Conservation (phyloP, 2,797 vertebrate genomes). For the Silurus lanzhouensis region DNA sequence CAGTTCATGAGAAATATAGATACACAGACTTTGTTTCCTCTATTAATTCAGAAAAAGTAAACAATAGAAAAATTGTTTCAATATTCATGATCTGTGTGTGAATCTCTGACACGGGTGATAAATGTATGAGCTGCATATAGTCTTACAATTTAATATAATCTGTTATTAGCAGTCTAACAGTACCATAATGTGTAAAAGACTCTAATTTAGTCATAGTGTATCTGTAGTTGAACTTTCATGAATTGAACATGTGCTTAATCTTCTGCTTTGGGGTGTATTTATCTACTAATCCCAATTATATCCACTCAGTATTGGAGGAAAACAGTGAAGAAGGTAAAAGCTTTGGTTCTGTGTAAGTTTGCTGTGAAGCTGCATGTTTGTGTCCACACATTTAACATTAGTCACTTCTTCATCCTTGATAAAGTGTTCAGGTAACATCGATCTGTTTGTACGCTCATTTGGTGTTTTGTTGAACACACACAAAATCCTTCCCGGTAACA, state of each 20-base stretch:
- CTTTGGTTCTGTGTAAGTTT: slow-evolving; percentile 52
- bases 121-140: slow-evolving; percentile 18
- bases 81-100: slow-evolving; percentile 3
- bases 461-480: background rate
- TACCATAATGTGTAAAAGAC: background rate
- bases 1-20: background rate
- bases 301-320: slow-evolving; percentile 64
- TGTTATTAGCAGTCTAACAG: slow-evolving; percentile 14
- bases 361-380: slow-evolving; percentile 41
- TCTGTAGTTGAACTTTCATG: slow-evolving; percentile 2
- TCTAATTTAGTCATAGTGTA: no score
- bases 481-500: background rate
- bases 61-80: background rate
- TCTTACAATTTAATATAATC: background rate
- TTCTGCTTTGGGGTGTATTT: slow-evolving; percentile 36
- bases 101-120: slow-evolving; percentile 53
- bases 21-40: background rate
- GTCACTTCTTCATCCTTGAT: background rate
- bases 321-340: slow-evolving; percentile 61
- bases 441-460: background rate
- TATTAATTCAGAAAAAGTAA: background rate
- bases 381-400: slow-evolving; percentile 17
- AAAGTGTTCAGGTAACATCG: slow-evolving; percentile 7
- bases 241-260: slow-evolving; percentile 20
- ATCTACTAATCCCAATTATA: slow-evolving; percentile 63